phyloP scores from a whole-genome alignment of 2,797 vertebrate species.

The Tympanoctomys barrerae region DNA sequence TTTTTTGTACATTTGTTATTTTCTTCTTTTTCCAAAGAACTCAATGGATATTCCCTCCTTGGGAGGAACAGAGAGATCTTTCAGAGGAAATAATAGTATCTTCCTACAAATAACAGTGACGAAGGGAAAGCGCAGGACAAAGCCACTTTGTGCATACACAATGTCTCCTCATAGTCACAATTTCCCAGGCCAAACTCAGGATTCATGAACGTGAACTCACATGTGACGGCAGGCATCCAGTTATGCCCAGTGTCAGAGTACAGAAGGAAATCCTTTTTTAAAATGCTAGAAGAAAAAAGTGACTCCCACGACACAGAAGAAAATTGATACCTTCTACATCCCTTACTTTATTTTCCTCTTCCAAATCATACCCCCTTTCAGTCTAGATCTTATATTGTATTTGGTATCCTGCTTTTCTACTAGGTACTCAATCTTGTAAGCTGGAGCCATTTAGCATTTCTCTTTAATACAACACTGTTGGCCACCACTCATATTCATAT shows the following conservation, averaged over 20 bases:
- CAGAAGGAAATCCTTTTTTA: background rate
- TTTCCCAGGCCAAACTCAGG: background rate
- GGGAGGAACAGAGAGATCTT: background rate
- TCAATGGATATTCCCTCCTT: conserved; percentile 16
- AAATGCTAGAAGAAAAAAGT: conserved; percentile 2
- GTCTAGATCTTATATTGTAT: background rate
- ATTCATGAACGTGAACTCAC: background rate
- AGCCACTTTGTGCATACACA: background rate
- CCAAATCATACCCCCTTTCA: background rate
- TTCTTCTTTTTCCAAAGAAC: background rate
- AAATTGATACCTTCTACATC: background rate
- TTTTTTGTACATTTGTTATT: background rate
- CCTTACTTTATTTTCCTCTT: background rate
- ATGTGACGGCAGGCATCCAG: background rate
- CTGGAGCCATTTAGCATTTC: background rate
- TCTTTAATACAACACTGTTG: background rate
- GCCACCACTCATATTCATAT: too few relatives aligned
- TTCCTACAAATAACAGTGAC: conserved; percentile 5
- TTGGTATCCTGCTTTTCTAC: background rate
- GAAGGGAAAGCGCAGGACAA: conserved; percentile 3
- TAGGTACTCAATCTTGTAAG: background rate
- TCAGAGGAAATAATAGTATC: background rate
- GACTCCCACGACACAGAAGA: background rate
- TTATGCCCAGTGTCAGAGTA: background rate
- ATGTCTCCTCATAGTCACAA: background rate